Conservation (phyloP, 2,797 vertebrate genomes). For the Pteronotus mesoamericanus region DNA sequence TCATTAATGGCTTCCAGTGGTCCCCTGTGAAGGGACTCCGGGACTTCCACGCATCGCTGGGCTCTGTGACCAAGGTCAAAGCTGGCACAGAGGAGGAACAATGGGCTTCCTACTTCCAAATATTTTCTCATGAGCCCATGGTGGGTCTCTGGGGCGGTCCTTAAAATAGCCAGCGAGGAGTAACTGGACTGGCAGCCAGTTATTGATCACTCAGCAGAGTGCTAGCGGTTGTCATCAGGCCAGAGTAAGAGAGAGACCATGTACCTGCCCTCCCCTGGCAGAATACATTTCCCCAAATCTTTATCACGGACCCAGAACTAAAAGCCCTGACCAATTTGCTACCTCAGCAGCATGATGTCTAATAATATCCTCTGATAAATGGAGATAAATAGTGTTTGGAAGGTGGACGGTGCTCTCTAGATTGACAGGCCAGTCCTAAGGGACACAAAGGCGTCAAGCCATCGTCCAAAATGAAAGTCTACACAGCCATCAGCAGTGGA, state of each 20-base stretch:
- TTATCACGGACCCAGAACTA: conserved; percentile 60
- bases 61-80: not conserved
- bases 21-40: not conserved
- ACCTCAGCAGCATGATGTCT: conserved; percentile 66
- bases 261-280: not conserved
- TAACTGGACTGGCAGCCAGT: conserved; percentile 63
- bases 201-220: conserved; percentile 63
- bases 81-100: not conserved
- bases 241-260: conserved; percentile 45
- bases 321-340: conserved; percentile 69
- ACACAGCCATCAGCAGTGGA: not conserved
- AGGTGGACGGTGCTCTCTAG: conserved; percentile 50
- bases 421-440: conserved; percentile 58
- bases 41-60: not conserved
- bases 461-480: conserved; percentile 49
- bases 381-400: conserved; percentile 63
- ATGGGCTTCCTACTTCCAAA: not conserved
- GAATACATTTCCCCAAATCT: conserved; percentile 64
- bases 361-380: conserved; percentile 70
- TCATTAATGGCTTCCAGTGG: not conserved
- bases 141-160: conserved; percentile 20
- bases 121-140: not conserved
- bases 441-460: conserved; percentile 66
- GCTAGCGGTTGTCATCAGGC: conserved; percentile 53
- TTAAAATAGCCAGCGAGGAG: conserved; percentile 66